A percentile compares a stretch with the other conserved stretches of the same genome.
phyloP scores from a whole-genome alignment of 2,888 invertebrate species.

The Oscheius sp. region DNA sequence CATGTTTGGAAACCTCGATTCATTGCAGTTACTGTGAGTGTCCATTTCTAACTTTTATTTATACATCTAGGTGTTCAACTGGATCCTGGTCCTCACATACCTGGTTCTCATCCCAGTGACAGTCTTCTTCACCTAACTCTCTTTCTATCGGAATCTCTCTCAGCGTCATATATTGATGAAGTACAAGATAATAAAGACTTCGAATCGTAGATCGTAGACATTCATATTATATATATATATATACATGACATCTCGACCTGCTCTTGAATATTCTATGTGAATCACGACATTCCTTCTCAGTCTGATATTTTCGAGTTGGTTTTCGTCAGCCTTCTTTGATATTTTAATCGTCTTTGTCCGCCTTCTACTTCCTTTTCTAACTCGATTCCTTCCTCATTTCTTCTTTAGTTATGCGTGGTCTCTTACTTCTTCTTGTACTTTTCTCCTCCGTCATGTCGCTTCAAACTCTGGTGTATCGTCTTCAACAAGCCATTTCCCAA shows the following conservation, averaged over 20 bases:
- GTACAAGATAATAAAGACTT: slow-evolving; percentile 11
- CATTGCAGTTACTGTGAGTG: slow-evolving; percentile 52
- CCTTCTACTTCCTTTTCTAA: no score
- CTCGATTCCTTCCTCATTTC: no score
- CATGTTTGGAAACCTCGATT: slow-evolving; percentile 45
- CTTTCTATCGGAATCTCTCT: neutral
- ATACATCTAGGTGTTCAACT: slow-evolving; percentile 55
- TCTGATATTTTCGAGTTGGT: neutral
- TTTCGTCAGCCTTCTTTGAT: neutral
- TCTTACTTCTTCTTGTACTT: slow-evolving; percentile 10
- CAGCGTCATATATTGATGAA: slow-evolving; percentile 16
- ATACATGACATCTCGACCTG: no score
- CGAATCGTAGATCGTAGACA: no score
- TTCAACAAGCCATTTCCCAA: slow-evolving; percentile 23
- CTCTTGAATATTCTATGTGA: no score
- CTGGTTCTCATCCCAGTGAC: slow-evolving; percentile 49
- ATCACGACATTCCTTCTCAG: no score
- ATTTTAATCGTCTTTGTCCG: no score
- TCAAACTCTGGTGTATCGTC: slow-evolving; percentile 22
- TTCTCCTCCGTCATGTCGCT: neutral
- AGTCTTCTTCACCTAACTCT: slow-evolving; percentile 40
- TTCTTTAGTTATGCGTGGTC: slow-evolving; percentile 1
- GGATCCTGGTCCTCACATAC: slow-evolving; percentile 55
- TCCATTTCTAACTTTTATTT: neutral
- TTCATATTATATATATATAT: no score